Percentiles rank a stretch among this genome's conserved stretches.
Conservation (phyloP, 2,888 invertebrate species). For the Amblyjoppa fuscipennis region DNA sequence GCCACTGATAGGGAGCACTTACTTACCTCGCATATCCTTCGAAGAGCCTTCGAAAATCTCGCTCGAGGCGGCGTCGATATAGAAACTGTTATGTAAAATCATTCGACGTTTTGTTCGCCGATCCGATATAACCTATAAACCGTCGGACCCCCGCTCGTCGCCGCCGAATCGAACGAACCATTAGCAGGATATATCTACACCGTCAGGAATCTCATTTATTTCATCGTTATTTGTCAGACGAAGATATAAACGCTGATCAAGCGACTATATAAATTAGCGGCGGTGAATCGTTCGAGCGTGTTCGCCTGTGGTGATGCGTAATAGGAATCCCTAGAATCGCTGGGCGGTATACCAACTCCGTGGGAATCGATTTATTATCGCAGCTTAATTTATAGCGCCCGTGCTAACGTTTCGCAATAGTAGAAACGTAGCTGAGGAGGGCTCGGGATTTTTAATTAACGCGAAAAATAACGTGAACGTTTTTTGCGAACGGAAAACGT, state of each 20-base stretch:
- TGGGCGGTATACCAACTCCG: slow-evolving; percentile 49
- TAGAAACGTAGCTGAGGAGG: too few species aligned
- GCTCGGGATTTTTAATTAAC: too few species aligned
- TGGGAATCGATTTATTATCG: slow-evolving; percentile 62
- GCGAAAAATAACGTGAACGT: too few species aligned
- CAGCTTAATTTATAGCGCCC: slow-evolving; percentile 55
- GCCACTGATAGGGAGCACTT: too few species aligned
- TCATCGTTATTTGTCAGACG: slow-evolving; percentile 63
- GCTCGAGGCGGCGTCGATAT: slow-evolving; percentile 26
- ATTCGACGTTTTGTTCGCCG: slow-evolving; percentile 27
- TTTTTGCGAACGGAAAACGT: too few species aligned
- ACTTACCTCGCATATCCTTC: background rate
- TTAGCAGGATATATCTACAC: background rate
- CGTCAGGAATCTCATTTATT: slow-evolving; percentile 20
- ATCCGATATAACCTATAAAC: slow-evolving; percentile 40
- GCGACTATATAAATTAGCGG: slow-evolving; percentile 28
- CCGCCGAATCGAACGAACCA: background rate
- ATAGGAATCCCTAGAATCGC: slow-evolving; percentile 62
- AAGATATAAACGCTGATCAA: slow-evolving; percentile 60
- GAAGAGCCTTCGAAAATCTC: background rate
- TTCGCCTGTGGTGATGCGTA: slow-evolving; percentile 36
- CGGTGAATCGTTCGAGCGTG: slow-evolving; percentile 13
- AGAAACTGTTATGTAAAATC: slow-evolving; percentile 29
- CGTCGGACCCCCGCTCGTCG: slow-evolving; percentile 15
- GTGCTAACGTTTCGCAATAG: slow-evolving; percentile 14